Evolutionary conservation across 2,113 vertebrate species (phyloP).

Genomic region (Synodontis membranacea): DNA sequence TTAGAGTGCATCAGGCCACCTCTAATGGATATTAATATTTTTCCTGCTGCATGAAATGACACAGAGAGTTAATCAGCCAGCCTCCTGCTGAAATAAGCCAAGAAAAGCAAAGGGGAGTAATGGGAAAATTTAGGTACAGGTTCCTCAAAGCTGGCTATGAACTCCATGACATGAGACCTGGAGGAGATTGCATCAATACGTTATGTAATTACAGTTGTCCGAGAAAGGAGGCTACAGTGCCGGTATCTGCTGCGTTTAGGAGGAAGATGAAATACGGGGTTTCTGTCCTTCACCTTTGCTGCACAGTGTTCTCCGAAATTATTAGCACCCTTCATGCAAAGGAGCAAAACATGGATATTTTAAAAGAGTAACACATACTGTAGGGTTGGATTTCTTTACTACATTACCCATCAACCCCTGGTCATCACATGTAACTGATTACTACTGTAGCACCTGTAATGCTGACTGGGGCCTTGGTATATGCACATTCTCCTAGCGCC

Average conservation of each 20-base stretch:
- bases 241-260: conserved; percentile 14
- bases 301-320: conserved; percentile 7
- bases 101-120: conserved; percentile 24
- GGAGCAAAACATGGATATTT: not conserved
- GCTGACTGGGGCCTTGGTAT: too few relatives aligned
- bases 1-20: conserved; percentile 41
- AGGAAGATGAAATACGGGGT: conserved; percentile 26
- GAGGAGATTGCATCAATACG: conserved; percentile 29
- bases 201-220: conserved; percentile 40
- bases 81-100: conserved; percentile 33
- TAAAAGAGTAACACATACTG: not conserved
- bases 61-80: conserved; percentile 43
- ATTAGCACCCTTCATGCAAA: not conserved
- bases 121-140: conserved; percentile 1
- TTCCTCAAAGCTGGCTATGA: not conserved
- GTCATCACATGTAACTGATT: too few relatives aligned
- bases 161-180: conserved; percentile 13
- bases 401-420: too few relatives aligned
- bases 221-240: conserved; percentile 5
- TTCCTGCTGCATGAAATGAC: conserved; percentile 41
- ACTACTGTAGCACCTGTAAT: too few relatives aligned
- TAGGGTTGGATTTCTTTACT: too few relatives aligned
- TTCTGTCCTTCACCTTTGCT: conserved; percentile 15
- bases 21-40: conserved; percentile 60
- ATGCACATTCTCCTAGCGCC: too few relatives aligned